Conservation (phyloP, 92 coral and sea anemone genomes). For the Nematostella vectensis region DNA sequence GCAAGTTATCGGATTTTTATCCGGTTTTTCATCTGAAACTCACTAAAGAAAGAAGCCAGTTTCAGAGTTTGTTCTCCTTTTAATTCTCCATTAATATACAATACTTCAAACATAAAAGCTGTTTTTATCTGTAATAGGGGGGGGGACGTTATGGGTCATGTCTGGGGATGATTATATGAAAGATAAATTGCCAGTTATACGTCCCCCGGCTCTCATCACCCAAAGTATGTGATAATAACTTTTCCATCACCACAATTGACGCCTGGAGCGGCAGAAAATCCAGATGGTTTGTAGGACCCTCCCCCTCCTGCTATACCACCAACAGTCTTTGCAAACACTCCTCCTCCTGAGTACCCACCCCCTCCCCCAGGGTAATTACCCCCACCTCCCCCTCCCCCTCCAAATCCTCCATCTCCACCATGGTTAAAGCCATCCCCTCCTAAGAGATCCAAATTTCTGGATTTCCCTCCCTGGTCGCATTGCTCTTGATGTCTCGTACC, state of each 20-base stretch:
- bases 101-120: too few species aligned
- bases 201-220: too few species aligned
- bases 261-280: background rate
- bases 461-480: conserved; percentile 36
- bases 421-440: conserved; percentile 25
- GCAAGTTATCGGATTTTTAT: too few species aligned
- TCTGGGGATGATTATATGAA: too few species aligned
- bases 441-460: conserved; percentile 8
- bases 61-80: too few species aligned
- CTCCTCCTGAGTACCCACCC: conserved; percentile 69
- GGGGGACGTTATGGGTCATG: too few species aligned
- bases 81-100: too few species aligned
- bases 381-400: conserved; percentile 50
- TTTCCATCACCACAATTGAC: conserved; percentile 10
- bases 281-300: conserved; percentile 14
- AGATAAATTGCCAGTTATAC: too few species aligned
- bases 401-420: conserved; percentile 39
- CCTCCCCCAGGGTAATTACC: conserved; percentile 43
- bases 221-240: conserved; percentile 8
- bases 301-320: conserved; percentile 29
- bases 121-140: too few species aligned
- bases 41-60: too few species aligned
- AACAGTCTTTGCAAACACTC: conserved; percentile 17
- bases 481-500: background rate
- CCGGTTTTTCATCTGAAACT: too few species aligned